Conservation (phyloP, 2,113 vertebrate species). For the Pachyramphus minor region DNA sequence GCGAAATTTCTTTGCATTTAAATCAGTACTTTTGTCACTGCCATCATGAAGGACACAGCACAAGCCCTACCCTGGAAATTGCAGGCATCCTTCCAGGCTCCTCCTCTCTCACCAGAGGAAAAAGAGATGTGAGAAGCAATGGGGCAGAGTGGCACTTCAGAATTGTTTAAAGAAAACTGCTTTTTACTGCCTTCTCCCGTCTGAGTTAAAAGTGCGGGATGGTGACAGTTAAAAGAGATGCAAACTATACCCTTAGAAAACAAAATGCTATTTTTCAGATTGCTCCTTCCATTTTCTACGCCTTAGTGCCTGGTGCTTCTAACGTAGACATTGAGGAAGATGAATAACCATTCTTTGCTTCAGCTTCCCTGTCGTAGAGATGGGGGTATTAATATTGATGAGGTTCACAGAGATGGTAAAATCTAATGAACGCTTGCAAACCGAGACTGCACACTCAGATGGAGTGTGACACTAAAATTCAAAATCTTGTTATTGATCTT, state of each 20-base stretch:
- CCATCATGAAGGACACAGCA: not conserved
- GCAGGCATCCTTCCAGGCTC: not conserved
- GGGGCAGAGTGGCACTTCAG: not conserved
- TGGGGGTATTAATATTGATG: conserved; percentile 45
- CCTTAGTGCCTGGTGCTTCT: not conserved
- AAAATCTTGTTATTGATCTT: conserved; percentile 34
- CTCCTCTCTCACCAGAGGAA: not conserved
- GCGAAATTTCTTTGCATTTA: not conserved
- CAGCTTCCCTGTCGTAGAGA: not conserved
- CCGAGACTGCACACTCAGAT: not conserved
- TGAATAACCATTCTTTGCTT: not conserved
- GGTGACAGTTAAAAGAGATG: not conserved
- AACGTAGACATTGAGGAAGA: not conserved
- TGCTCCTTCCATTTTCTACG: not conserved
- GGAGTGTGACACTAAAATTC: conserved; percentile 21
- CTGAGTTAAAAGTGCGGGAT: not conserved
- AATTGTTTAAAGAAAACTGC: not conserved
- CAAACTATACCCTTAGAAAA: not conserved
- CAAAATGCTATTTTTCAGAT: not conserved
- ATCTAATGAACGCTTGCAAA: conserved; percentile 23
- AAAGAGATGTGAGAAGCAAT: not conserved
- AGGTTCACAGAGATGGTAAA: conserved; percentile 15
- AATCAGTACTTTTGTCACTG: not conserved
- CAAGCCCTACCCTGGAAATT: not conserved
- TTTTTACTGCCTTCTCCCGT: not conserved